A percentile compares a stretch with the other conserved stretches of the same genome.
These are phyloP conservation scores for Agonopterix arenella DNA, from an alignment of 2,888 invertebrate species.

Conservation along the genomic window DNA sequence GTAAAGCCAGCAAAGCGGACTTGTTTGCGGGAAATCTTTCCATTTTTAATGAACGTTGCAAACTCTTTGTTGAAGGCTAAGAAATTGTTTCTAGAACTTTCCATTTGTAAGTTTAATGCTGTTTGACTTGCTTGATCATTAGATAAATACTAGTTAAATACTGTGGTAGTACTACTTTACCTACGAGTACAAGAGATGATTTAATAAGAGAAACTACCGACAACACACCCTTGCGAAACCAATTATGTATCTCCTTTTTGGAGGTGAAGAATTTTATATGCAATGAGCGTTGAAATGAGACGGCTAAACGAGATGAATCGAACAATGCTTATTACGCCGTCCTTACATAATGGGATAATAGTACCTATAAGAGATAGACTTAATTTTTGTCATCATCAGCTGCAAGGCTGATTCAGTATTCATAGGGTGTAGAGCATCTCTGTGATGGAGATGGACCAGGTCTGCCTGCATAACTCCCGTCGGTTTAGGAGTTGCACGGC, in stretches of 20 bases:
- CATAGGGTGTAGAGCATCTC: no score
- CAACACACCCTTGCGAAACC: background rate
- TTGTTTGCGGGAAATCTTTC: conserved; percentile 10
- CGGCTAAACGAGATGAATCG: no score
- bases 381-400: no score
- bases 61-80: conserved; percentile 12
- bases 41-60: conserved; percentile 11
- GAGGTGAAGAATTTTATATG: background rate
- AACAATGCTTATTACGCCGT: no score
- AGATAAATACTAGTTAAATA: background rate
- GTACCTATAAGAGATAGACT: no score
- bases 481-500: no score
- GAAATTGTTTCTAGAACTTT: background rate
- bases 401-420: no score
- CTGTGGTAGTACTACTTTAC: background rate
- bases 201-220: conserved; percentile 5
- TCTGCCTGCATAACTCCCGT: no score
- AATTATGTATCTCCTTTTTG: conserved; percentile 2
- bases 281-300: no score
- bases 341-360: no score
- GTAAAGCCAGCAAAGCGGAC: conserved; percentile 5
- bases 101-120: background rate
- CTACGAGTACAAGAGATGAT: no score
- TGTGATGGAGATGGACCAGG: no score
- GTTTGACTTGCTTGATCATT: background rate